Evolutionary conservation across 2,113 vertebrate genomes (phyloP).

Genomic region (Oenanthe oenanthe): DNA sequence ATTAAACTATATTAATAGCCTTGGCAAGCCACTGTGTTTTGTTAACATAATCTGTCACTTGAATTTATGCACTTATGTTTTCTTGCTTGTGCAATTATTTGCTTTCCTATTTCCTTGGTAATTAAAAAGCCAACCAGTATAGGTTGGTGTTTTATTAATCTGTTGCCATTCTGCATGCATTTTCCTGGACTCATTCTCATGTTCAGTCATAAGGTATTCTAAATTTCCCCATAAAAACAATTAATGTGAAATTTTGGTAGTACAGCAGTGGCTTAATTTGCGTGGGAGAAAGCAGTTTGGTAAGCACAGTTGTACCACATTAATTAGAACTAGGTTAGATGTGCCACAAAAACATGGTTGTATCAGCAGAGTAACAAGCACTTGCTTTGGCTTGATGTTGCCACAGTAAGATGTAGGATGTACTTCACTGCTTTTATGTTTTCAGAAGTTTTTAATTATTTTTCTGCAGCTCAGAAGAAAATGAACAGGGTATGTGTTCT

Average conservation of each 20-base stretch:
- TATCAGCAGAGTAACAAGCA: background rate
- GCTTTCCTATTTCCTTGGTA: conserved; percentile 4
- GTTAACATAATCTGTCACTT: conserved; percentile 14
- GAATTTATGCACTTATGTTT: conserved; percentile 29
- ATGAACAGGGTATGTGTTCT: fast-evolving
- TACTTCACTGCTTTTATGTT: background rate
- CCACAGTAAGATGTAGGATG: background rate
- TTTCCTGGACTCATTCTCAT: background rate
- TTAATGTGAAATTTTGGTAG: background rate
- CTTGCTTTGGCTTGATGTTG: background rate
- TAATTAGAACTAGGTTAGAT: background rate
- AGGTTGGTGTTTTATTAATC: background rate
- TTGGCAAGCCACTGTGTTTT: background rate
- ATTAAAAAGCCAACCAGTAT: conserved; percentile 3
- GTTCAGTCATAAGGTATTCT: background rate
- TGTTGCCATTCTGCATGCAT: background rate
- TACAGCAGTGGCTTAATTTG: background rate
- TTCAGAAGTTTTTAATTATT: background rate
- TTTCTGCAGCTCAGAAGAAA: background rate
- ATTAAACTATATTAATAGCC: conserved; percentile 41
- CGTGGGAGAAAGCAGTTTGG: background rate
- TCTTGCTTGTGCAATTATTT: background rate
- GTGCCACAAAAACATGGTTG: background rate
- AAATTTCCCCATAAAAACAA: background rate
- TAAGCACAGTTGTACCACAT: background rate